Conservation (phyloP, 92 coral and sea anemone genomes). For the Phenganax subtilis region DNA sequence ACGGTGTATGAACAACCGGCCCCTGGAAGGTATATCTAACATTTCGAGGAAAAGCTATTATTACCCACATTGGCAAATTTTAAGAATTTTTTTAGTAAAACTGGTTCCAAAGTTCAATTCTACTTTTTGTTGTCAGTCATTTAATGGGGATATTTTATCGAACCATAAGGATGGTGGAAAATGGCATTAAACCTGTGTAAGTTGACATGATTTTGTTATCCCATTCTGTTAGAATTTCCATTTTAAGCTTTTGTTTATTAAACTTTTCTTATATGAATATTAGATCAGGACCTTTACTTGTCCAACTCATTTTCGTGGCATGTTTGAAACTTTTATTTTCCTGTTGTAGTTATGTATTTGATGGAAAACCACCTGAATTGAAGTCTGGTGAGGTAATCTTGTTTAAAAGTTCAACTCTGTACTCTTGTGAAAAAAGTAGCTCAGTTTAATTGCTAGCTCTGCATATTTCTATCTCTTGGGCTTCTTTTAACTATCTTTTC, state of each 20-base stretch:
- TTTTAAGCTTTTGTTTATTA: too few species aligned
- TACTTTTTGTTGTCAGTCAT: constrained; percentile 56
- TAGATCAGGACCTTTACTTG: not conserved
- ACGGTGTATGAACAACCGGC: too few species aligned
- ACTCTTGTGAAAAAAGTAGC: not conserved
- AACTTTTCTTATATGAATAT: too few species aligned
- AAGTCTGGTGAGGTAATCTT: constrained; percentile 95
- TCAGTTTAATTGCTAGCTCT: not conserved
- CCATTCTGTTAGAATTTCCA: too few species aligned
- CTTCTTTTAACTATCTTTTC: not conserved
- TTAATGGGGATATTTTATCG: constrained; percentile 95
- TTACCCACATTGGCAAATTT: too few species aligned
- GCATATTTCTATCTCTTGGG: not conserved
- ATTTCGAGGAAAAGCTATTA: too few species aligned
- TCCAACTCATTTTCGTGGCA: not conserved
- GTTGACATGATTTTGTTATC: constrained; percentile 22
- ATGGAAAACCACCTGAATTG: constrained; percentile 96
- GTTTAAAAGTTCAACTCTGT: not conserved
- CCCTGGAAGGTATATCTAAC: too few species aligned
- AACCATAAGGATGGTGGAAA: constrained; percentile 94
- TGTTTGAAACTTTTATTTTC: not conserved
- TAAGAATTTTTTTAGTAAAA: not conserved
- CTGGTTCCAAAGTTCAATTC: not conserved
- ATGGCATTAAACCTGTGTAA: constrained; percentile 99
- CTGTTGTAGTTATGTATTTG: constrained; percentile 85